These are phyloP conservation scores for Macroramphosus scolopax DNA, from an alignment of 2,797 vertebrate species.

Conservation along the genomic window DNA sequence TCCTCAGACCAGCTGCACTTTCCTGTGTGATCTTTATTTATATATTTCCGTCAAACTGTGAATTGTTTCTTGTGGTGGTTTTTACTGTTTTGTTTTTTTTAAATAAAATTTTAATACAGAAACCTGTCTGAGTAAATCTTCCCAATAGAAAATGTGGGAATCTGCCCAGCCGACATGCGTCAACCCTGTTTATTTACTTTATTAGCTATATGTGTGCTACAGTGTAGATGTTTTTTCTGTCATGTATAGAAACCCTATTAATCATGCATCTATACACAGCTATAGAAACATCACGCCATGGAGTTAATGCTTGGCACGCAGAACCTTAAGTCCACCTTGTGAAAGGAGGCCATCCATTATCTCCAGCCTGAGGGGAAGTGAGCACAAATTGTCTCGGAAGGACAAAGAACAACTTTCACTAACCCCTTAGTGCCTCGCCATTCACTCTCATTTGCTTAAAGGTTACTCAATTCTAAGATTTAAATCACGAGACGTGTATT, in stretches of 20 bases:
- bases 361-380: conserved; percentile 24
- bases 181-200: background rate
- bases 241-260: conserved; percentile 6
- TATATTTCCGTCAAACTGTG: no score
- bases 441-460: conserved; percentile 13
- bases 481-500: background rate
- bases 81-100: background rate
- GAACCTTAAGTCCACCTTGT: conserved; percentile 23
- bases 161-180: no score
- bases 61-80: background rate
- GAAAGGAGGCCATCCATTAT: conserved; percentile 51
- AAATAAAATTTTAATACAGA: conserved; percentile 22
- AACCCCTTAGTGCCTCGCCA: conserved; percentile 27
- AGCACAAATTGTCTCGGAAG: conserved; percentile 23
- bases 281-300: conserved; percentile 33
- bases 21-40: no score
- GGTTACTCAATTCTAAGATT: background rate
- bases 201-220: no score
- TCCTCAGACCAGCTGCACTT: conserved; percentile 10
- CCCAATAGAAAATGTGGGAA: no score
- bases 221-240: no score
- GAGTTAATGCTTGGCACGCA: conserved; percentile 2
- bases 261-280: conserved; percentile 1
- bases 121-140: no score
- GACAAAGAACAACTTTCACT: conserved; percentile 11